phyloP scores from a whole-genome alignment of 2,888 invertebrate species.

The Pyrgus malvae region DNA sequence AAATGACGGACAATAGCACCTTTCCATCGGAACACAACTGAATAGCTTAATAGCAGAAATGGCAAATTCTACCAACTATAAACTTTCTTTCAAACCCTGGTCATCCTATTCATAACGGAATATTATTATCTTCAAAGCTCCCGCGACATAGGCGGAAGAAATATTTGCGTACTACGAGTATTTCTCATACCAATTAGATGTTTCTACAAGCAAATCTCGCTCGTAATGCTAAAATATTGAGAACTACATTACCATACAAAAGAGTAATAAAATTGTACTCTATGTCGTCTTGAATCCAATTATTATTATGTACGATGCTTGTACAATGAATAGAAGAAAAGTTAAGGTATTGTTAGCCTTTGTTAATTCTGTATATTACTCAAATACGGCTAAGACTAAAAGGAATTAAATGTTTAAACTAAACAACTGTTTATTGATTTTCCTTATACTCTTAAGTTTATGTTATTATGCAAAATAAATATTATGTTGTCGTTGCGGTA shows the following conservation, averaged over 20 bases:
- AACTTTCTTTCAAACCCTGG: background rate
- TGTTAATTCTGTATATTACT: background rate
- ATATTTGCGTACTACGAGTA: slow-evolving; percentile 22
- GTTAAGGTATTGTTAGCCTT: background rate
- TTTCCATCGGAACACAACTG: too few relatives aligned
- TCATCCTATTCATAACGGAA: slow-evolving; percentile 20
- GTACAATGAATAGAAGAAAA: background rate
- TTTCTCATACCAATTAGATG: slow-evolving; percentile 24
- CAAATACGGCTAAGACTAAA: too few relatives aligned
- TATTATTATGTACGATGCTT: background rate
- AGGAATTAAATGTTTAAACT: too few relatives aligned
- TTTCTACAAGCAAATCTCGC: slow-evolving; percentile 22
- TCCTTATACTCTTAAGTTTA: too few relatives aligned
- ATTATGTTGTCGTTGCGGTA: too few relatives aligned
- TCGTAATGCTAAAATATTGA: slow-evolving; percentile 9
- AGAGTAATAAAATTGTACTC: slow-evolving; percentile 1
- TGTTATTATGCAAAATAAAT: too few relatives aligned
- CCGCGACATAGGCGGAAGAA: slow-evolving; percentile 25
- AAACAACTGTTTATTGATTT: too few relatives aligned
- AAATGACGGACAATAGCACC: too few relatives aligned
- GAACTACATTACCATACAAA: slow-evolving; percentile 12
- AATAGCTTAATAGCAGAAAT: too few relatives aligned
- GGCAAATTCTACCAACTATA: background rate
- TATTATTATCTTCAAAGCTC: slow-evolving; percentile 25
- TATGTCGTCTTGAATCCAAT: slow-evolving; percentile 8